Evolutionary conservation across 2,113 vertebrate genomes (phyloP).

Genomic region (Larimichthys polyactis): DNA sequence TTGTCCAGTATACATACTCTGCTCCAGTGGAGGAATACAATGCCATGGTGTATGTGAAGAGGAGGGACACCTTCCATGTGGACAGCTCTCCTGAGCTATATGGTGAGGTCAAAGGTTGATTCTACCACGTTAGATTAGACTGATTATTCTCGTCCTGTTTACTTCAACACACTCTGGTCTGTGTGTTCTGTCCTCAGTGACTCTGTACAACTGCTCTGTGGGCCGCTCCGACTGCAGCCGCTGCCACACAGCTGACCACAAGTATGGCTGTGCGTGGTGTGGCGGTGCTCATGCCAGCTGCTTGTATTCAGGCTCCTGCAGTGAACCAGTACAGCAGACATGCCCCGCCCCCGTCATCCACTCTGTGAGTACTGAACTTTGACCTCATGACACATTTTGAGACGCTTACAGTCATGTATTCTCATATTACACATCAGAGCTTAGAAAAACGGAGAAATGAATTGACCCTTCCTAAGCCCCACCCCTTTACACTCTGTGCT

Average conservation of each 20-base stretch:
- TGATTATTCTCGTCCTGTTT: too few relatives aligned
- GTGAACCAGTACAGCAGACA: constrained; percentile 84
- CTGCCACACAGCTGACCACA: constrained; percentile 91
- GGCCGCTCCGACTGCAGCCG: constrained; percentile 94
- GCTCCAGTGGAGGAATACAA: constrained; percentile 88
- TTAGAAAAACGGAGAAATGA: background rate
- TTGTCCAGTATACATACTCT: constrained; percentile 90
- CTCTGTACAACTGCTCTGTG: constrained; percentile 95
- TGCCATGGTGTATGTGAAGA: constrained; percentile 91
- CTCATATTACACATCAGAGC: background rate
- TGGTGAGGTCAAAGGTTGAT: constrained; percentile 78
- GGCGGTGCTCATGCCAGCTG: constrained; percentile 87
- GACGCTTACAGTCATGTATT: background rate
- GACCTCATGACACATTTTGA: background rate
- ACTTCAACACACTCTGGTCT: background rate
- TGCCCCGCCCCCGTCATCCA: constrained; percentile 95
- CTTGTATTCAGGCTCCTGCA: constrained; percentile 88
- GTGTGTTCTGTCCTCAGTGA: constrained; percentile 82
- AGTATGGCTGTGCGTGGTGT: constrained; percentile 96
- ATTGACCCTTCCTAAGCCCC: background rate
- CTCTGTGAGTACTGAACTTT: constrained; percentile 83
- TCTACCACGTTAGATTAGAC: too few relatives aligned
- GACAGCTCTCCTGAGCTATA: constrained; percentile 92
- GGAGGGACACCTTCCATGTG: constrained; percentile 90
- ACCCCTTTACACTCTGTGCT: too few relatives aligned